phyloP scores from a whole-genome alignment of 37 sponge, comb jelly and placozoan species.

The Axinella damicornis region DNA sequence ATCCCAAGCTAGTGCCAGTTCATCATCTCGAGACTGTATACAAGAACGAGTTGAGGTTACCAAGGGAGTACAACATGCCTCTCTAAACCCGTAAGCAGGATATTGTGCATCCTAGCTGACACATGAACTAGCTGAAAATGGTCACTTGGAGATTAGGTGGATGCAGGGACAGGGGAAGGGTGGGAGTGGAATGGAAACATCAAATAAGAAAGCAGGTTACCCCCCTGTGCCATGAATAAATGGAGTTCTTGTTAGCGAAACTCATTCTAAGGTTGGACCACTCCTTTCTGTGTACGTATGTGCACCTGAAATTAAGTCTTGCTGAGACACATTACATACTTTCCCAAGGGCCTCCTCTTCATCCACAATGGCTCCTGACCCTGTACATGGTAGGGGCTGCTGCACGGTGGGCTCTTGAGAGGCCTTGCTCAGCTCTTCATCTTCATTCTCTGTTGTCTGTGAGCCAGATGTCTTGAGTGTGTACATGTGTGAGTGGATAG shows the following conservation, averaged over 20 bases:
- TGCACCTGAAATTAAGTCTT: too few species aligned
- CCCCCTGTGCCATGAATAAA: too few species aligned
- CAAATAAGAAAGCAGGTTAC: too few species aligned
- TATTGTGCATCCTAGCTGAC: neutral
- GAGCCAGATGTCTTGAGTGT: slow-evolving; percentile 23
- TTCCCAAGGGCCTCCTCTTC: slow-evolving; percentile 78
- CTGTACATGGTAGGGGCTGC: neutral
- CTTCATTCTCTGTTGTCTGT: slow-evolving; percentile 42
- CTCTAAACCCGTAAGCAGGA: neutral
- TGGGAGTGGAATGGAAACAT: too few species aligned
- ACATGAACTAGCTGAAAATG: neutral
- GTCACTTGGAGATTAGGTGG: too few species aligned
- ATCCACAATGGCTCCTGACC: slow-evolving; percentile 3
- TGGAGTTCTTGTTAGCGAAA: too few species aligned
- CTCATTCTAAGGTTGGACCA: too few species aligned
- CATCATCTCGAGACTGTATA: slow-evolving; percentile 70
- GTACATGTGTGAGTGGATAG: neutral
- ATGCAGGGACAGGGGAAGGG: too few species aligned
- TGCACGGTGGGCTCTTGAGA: slow-evolving; percentile 3
- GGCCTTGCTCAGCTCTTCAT: slow-evolving; percentile 28
- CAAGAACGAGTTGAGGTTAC: neutral
- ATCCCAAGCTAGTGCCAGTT: slow-evolving; percentile 63
- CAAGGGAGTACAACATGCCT: too few species aligned
- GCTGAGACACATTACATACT: slow-evolving; percentile 19
- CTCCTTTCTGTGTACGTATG: too few species aligned